A percentile compares a stretch with the other conserved stretches of the same genome.
These are phyloP conservation scores for Rhopalosiphum maidis DNA, from an alignment of 1,140 invertebrate species.

Conservation along the genomic window DNA sequence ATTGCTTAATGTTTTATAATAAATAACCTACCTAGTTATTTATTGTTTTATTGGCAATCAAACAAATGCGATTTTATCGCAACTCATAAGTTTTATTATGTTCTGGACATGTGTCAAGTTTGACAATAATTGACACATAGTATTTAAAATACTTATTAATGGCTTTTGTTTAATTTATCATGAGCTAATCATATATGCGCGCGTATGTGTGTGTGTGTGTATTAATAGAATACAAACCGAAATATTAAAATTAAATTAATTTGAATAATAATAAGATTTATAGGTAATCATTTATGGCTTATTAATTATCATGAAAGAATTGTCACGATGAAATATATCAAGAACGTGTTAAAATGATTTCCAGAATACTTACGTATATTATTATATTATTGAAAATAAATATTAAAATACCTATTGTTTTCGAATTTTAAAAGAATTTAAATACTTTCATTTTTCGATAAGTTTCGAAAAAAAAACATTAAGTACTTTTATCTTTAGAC, in stretches of 20 bases:
- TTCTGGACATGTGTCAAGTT: constrained; percentile 29
- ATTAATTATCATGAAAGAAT: not conserved
- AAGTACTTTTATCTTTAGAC: not conserved
- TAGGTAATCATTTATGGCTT: not conserved
- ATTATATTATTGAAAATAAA: not conserved
- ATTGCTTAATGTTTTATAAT: not conserved
- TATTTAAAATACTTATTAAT: constrained; percentile 15
- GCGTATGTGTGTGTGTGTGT: not conserved
- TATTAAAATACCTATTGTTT: not conserved
- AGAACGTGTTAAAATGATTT: not conserved
- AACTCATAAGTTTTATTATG: not conserved
- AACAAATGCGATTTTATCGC: not conserved
- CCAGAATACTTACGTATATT: not conserved
- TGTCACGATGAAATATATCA: not conserved
- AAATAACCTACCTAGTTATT: not conserved
- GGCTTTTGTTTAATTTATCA: not conserved
- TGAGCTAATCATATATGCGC: not conserved
- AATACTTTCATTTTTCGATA: not conserved
- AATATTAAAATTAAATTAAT: not conserved
- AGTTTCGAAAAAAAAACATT: not conserved
- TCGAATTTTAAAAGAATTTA: not conserved
- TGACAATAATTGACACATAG: not conserved
- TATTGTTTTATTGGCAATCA: not conserved
- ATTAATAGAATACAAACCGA: not conserved
- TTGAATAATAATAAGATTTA: not conserved